Evolutionary conservation across 2,797 vertebrate genomes (phyloP), one percentile per base, ranked within the genome.

Genomic region (Telmatherina bonti): DNA sequence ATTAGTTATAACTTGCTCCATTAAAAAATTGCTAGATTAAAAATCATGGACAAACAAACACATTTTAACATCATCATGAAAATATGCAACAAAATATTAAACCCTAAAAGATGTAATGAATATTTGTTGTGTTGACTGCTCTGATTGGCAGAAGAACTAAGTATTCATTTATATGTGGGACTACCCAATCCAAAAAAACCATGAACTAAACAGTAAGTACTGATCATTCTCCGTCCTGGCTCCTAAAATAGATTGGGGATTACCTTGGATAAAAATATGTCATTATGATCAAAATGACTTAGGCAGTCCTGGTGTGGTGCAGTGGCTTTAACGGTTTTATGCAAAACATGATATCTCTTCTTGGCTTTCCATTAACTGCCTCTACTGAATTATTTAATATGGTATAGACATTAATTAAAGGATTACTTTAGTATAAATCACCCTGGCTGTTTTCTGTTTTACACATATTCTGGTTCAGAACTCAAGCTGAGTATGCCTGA

Each of bases 371-470:
- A 92, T 93, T 93, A 92, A 91, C 89, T 86, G 79, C 80, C 91
- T 76, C 88, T 86, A 87, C 85, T 90, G 92, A 92, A 93, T 93
- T 88, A 89, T 90, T 93, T 92, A 93, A 93, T 93, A 90, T 86
- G 89, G 90, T 93, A 93, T 88, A 92, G 90, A 93, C 91, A 85
- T 93, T 93, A 94, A 95, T 95, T 95, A 95, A 94, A 86, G 93
- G 93, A 94, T 95, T 94, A 94, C 87, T 90, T 67, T 84, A 87
- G 91, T 91, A 90, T 85, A 90, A 92, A 92, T 91, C 79, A 38
- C 85, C 79, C 78, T 72, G 86, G 83, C 87, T 90, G 85, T 94
- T 93, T 93, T 91, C 88, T 91, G 87, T 91, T 92, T 83, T 84
- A 81, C 67, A 81, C 70, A 72, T 77, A 72, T 86, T 88, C 84